Percentiles rank a stretch among this genome's conserved stretches.
Evolutionary conservation across 2,888 invertebrate genomes (phyloP).

Genomic region (Cheiracanthium punctorium): DNA sequence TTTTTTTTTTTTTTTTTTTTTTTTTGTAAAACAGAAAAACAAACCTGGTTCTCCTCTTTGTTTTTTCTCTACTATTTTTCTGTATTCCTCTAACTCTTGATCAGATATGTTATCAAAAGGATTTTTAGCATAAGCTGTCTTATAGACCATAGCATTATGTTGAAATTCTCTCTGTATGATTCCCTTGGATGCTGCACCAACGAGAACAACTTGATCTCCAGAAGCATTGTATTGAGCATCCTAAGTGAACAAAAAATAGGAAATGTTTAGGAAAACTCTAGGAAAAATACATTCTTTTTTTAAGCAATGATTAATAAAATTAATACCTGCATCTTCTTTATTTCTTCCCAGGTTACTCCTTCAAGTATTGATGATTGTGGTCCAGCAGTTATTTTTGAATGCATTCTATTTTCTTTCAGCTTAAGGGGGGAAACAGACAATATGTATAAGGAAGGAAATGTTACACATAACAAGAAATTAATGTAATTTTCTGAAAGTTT

Average conservation of each 20-base stretch:
- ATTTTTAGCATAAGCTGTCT: constrained; percentile 98
- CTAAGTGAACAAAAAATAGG: constrained; percentile 29
- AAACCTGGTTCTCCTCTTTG: constrained; percentile 75
- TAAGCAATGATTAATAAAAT: neutral
- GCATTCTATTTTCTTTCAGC: constrained; percentile 72
- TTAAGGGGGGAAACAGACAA: too few species aligned
- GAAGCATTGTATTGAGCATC: constrained; percentile 79
- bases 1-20: too few species aligned
- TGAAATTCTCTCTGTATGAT: constrained; percentile 99
- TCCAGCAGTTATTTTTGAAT: constrained; percentile 81
- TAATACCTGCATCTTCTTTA: constrained; percentile 86
- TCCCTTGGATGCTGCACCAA: constrained; percentile 97
- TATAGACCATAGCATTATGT: constrained; percentile 98
- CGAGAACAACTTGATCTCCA: constrained; percentile 90
- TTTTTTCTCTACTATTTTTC: constrained; percentile 87
- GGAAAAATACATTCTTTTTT: neutral
- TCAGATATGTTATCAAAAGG: constrained; percentile 98
- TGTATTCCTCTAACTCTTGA: constrained; percentile 96
- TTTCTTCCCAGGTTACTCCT: constrained; percentile 98
- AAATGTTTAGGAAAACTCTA: too few species aligned
- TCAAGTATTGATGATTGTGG: constrained; percentile 98
- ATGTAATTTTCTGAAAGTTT: too few species aligned
- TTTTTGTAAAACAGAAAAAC: neutral
- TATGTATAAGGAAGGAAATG: too few species aligned
- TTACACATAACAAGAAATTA: too few species aligned